A percentile compares a stretch with the other conserved stretches of the same genome.
phyloP scores from a whole-genome alignment of 2,113 vertebrate genomes.

The Cyphomyrus discorhynchus region DNA sequence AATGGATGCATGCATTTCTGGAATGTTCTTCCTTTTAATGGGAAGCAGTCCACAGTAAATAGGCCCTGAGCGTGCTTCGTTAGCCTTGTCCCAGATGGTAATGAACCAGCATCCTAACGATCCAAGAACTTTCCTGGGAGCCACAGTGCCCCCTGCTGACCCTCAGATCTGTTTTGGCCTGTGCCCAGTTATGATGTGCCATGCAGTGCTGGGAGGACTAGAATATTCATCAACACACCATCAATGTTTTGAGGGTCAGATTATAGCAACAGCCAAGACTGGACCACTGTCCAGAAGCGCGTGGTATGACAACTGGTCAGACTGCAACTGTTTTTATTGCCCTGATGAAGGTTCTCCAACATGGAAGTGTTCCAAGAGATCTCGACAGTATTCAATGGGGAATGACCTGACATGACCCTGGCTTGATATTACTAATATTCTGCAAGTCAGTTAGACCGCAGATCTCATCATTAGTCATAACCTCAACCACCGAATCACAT shows the following conservation, averaged over 20 bases:
- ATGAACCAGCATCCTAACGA: background rate
- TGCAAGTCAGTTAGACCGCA: background rate
- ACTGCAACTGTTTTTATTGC: background rate
- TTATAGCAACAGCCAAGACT: background rate
- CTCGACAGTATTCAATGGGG: background rate
- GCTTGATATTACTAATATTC: background rate
- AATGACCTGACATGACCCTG: background rate
- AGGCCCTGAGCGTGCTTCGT: constrained; percentile 32
- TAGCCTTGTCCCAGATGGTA: constrained; percentile 29
- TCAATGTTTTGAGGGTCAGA: background rate
- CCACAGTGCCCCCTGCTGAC: background rate
- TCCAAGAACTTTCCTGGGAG: background rate
- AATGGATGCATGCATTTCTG: constrained; percentile 13
- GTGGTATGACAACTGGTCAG: background rate
- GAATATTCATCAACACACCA: background rate
- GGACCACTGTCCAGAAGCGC: background rate
- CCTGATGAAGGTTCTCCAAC: background rate
- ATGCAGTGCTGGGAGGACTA: background rate
- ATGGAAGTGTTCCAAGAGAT: background rate
- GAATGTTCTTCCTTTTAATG: constrained; percentile 23
- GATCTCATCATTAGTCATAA: background rate
- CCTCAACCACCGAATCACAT: background rate
- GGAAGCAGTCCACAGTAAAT: constrained; percentile 15
- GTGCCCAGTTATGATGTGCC: background rate
- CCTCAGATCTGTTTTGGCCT: background rate